Evolutionary conservation across 2,113 vertebrate species (phyloP).

Genomic region (Perognathus longimembris): DNA sequence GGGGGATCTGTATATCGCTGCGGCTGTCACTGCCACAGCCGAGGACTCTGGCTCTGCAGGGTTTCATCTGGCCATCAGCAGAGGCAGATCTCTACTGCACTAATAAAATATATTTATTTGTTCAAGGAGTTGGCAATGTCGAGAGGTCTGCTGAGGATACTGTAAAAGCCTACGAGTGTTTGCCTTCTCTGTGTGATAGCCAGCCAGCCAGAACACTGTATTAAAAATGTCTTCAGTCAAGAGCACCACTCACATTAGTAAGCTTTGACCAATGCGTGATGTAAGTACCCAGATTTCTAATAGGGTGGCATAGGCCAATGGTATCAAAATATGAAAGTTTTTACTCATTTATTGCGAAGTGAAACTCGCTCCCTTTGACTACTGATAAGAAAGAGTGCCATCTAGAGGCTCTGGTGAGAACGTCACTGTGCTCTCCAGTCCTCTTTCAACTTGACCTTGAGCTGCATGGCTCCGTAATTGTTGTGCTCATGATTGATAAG

Average conservation of each 20-base stretch:
- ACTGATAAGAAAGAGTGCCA: slow-evolving; percentile 76
- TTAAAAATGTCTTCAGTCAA: neutral
- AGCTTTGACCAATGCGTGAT: slow-evolving; percentile 2
- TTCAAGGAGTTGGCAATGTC: too few species aligned
- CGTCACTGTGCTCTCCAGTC: neutral
- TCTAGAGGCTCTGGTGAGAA: slow-evolving; percentile 71
- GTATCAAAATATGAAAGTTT: slow-evolving; percentile 28
- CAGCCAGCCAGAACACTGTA: too few species aligned
- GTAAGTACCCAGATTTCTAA: neutral
- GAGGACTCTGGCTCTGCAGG: neutral
- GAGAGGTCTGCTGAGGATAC: too few species aligned
- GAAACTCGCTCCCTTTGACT: neutral
- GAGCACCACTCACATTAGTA: neutral
- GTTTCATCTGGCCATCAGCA: neutral
- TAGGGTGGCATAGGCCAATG: neutral
- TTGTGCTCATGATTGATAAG: neutral
- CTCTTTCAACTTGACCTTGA: slow-evolving; percentile 53
- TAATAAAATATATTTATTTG: too few species aligned
- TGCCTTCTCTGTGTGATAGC: too few species aligned
- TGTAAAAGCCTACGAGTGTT: too few species aligned
- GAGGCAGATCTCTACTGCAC: too few species aligned
- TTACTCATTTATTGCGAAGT: slow-evolving; percentile 41
- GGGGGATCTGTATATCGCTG: neutral
- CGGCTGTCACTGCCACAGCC: neutral
- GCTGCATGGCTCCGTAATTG: neutral